These are phyloP conservation scores for Antigone vipio DNA, from an alignment of 2,113 vertebrate genomes.

Conservation along the genomic window DNA sequence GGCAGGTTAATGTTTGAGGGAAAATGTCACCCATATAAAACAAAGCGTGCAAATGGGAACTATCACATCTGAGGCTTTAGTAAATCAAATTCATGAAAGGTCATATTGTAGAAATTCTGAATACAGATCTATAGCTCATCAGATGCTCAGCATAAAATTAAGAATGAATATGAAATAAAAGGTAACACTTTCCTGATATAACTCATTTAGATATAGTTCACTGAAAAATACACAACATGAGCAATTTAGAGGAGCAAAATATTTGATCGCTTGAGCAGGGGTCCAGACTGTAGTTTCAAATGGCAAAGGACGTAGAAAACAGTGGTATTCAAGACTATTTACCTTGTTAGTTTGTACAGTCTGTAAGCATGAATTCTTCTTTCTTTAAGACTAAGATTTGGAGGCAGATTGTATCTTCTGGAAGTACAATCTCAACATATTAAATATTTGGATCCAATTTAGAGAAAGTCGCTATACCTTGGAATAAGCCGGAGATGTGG, in stretches of 20 bases:
- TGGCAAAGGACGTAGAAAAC: background rate
- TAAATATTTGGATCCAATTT: background rate
- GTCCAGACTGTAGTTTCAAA: background rate
- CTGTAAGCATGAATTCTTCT: background rate
- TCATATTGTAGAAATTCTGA: conserved; percentile 42
- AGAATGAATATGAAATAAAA: background rate
- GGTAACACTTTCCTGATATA: background rate
- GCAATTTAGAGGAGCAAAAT: background rate
- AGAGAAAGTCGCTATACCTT: background rate
- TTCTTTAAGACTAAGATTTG: background rate
- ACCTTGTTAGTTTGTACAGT: background rate
- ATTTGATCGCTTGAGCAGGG: background rate
- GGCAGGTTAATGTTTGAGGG: conserved; percentile 55
- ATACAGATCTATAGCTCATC: conserved; percentile 20
- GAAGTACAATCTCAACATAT: background rate
- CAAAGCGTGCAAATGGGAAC: conserved; percentile 34
- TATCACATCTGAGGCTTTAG: conserved; percentile 1
- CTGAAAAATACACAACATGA: background rate
- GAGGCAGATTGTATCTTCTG: background rate
- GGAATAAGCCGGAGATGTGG: background rate
- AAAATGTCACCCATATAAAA: conserved; percentile 65
- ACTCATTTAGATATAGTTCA: background rate
- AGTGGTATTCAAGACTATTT: background rate
- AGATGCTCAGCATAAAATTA: conserved; percentile 5
- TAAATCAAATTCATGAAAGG: conserved; percentile 67